A percentile compares a stretch with the other conserved stretches of the same genome.
Conservation (phyloP, 1,140 invertebrate species). For the Drosophila chauvacae region DNA sequence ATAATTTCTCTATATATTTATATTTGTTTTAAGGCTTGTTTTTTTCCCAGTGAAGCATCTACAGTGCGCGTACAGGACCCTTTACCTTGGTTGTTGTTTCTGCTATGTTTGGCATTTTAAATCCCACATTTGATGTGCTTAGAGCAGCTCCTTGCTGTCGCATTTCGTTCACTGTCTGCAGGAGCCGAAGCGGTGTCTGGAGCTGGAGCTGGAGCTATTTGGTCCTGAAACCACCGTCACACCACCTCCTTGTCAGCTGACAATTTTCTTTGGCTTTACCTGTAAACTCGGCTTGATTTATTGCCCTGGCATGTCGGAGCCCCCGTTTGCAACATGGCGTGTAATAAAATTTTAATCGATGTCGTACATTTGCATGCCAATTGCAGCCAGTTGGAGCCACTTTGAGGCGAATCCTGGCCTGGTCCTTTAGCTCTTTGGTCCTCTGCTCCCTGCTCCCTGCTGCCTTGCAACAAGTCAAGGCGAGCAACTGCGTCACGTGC, state of each 20-base stretch:
- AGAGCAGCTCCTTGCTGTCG: conserved; percentile 52
- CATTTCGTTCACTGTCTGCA: conserved; percentile 48
- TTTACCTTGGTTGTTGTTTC: conserved; percentile 41
- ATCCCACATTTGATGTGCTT: conserved; percentile 82
- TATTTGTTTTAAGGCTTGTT: neutral
- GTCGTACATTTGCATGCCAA: conserved; percentile 83
- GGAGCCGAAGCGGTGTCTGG: neutral
- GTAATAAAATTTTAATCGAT: conserved; percentile 84
- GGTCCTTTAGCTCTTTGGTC: conserved; percentile 8
- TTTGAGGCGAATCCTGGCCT: conserved; percentile 33
- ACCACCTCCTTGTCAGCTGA: conserved; percentile 53
- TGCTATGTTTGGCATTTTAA: conserved; percentile 77
- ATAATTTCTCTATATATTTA: too few species aligned
- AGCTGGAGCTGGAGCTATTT: conserved; percentile 7
- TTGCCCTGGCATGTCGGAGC: conserved; percentile 63
- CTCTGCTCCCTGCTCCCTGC: neutral
- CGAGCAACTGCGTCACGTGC: conserved; percentile 68
- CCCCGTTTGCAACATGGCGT: conserved; percentile 68
- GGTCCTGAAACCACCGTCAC: conserved; percentile 9
- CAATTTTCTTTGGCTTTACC: conserved; percentile 82
- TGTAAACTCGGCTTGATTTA: conserved; percentile 82
- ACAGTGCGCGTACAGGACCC: conserved; percentile 15
- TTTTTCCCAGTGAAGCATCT: conserved; percentile 17
- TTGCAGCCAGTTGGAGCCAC: conserved; percentile 67
- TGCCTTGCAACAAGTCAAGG: conserved; percentile 46